Conservation (phyloP, 2,797 vertebrate genomes). For the Muscicapa comitata region DNA sequence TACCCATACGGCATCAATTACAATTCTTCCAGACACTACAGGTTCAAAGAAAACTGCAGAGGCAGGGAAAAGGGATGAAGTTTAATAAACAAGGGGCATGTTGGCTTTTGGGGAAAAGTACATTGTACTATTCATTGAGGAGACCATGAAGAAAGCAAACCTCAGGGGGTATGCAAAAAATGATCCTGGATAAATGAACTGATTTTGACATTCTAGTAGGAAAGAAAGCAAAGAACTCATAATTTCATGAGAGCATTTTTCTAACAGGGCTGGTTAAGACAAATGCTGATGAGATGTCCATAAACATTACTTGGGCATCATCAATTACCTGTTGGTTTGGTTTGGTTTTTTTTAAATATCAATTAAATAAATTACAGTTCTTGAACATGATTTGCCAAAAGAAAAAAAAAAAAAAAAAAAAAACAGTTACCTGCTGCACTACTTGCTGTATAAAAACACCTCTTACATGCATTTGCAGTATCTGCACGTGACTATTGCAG, state of each 20-base stretch:
- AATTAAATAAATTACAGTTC: constrained; percentile 57
- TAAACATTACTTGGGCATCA: constrained; percentile 34
- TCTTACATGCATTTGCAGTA: neutral
- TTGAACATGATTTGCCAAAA: constrained; percentile 64
- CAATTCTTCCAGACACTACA: neutral
- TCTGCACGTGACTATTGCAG: neutral
- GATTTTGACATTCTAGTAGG: constrained; percentile 28
- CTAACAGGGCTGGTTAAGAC: constrained; percentile 59
- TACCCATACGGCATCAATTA: neutral
- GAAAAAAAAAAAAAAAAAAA: neutral
- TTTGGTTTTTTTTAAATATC: neutral
- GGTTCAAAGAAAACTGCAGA: neutral
- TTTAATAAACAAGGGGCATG: neutral
- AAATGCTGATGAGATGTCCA: constrained; percentile 63
- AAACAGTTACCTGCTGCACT: neutral
- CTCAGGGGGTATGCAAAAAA: neutral
- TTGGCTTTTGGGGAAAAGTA: neutral
- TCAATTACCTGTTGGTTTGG: constrained; percentile 32
- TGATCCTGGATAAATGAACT: constrained; percentile 1
- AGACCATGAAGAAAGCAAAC: neutral
- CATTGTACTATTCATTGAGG: neutral
- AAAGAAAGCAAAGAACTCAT: constrained; percentile 58
- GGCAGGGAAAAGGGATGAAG: neutral
- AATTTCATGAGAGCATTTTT: constrained; percentile 63
- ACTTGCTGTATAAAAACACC: neutral